A percentile compares a stretch with the other conserved stretches of the same genome.
Conservation (phyloP, 2,113 vertebrate genomes). For the Macroglossus sobrinus region DNA sequence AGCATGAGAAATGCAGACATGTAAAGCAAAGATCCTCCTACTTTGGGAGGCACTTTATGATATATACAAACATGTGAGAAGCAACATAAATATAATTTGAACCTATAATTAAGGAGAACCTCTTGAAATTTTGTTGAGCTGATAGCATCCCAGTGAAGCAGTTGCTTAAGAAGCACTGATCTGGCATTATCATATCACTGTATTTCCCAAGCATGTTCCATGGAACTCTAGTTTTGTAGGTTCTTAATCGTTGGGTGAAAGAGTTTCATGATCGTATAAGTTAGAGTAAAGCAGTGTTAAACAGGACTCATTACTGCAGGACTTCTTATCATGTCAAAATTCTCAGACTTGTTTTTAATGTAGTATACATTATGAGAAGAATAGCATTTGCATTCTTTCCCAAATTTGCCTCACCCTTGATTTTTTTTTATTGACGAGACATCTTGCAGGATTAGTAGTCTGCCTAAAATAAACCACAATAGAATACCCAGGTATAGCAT, state of each 20-base stretch:
- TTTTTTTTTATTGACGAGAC: background rate
- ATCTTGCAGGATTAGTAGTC: conserved; percentile 1
- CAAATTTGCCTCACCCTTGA: background rate
- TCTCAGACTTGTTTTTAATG: background rate
- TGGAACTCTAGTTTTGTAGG: background rate
- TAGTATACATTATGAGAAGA: background rate
- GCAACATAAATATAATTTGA: background rate
- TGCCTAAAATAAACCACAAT: background rate
- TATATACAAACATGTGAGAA: background rate
- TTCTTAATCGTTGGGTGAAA: background rate
- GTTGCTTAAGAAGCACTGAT: background rate
- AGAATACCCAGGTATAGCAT: background rate
- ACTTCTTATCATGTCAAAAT: background rate
- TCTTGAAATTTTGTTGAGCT: conserved; percentile 26
- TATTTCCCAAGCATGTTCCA: background rate
- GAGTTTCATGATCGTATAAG: background rate
- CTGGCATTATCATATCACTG: background rate
- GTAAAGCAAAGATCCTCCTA: background rate
- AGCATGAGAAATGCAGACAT: background rate
- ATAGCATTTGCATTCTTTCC: conserved; percentile 11
- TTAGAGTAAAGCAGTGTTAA: background rate
- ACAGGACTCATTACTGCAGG: background rate
- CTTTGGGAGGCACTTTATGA: background rate
- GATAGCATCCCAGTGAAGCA: background rate
- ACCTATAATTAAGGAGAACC: background rate